Conservation (phyloP, 1,140 invertebrate species). For the Eciton burchellii region DNA sequence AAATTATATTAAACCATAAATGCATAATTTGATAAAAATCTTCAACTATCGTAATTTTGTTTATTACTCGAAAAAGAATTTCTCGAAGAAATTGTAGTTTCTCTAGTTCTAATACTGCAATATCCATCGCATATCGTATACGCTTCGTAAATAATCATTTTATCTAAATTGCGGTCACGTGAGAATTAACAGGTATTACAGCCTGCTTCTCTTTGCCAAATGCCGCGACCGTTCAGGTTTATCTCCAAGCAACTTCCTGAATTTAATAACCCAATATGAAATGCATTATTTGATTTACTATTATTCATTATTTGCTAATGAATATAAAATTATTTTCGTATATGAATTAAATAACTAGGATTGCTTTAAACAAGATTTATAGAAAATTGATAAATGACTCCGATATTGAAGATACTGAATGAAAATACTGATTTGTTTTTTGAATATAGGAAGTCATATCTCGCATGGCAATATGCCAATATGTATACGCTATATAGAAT, state of each 20-base stretch:
- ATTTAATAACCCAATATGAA: slow-evolving; percentile 6
- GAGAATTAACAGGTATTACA: slow-evolving; percentile 72
- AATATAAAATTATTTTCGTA: background rate
- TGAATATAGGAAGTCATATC: slow-evolving; percentile 58
- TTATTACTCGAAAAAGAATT: too few species aligned
- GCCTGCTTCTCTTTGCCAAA: slow-evolving; percentile 64
- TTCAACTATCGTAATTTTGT: too few species aligned
- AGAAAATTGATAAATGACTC: background rate
- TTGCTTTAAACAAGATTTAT: too few species aligned
- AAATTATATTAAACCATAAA: too few species aligned
- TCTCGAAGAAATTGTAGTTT: background rate
- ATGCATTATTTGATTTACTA: slow-evolving; percentile 21
- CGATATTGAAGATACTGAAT: too few species aligned
- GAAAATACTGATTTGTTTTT: slow-evolving; percentile 26
- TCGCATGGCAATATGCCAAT: slow-evolving; percentile 31
- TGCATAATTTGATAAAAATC: too few species aligned
- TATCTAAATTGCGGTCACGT: slow-evolving; percentile 50
- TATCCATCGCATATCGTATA: background rate
- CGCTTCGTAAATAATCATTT: slow-evolving; percentile 39
- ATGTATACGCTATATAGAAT: slow-evolving; percentile 27
- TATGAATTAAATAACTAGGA: background rate
- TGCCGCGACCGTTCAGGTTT: slow-evolving; percentile 48
- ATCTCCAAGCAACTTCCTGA: slow-evolving; percentile 47
- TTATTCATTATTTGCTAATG: background rate
- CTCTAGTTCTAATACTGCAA: too few species aligned